Evolutionary conservation across 2,113 vertebrate genomes (phyloP), one percentile per base, ranked within the genome.

Genomic region (Cyprinodon variegatus): DNA sequence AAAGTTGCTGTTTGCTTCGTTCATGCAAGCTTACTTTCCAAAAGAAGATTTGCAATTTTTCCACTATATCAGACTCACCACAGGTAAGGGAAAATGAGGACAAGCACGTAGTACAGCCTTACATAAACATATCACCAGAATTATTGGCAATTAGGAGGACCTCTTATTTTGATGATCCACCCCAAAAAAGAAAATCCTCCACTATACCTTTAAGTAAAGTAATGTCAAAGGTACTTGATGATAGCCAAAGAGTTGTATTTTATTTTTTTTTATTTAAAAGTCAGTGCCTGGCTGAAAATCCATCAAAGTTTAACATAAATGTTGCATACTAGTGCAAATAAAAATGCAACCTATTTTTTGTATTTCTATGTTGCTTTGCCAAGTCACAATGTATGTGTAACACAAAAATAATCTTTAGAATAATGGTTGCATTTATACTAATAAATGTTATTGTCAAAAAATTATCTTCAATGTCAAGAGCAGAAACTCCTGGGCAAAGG

Each of bases 171-270:
- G 29, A 29, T 29, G 29, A 29, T 29, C 29, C 29, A 29, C 29
- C 29, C 29, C 29, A 29, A 29, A 29, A 29, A 29, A 29, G 29
- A 29, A 29, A 29, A 29, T 29, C 29, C 4, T 68, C 43, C 37
- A 63, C 41, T 74, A 59, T 43, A 3, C 50, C 40, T 38, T 70
- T 38, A 62, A 79, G 37, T 41, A 84, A 14, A n/a, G 50, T 20
- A 57, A 70, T 53, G 45, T 38, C 68, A 74, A 66, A 50, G 36
- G 4, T 36, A 20, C 22, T 66, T 60, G 10, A 4, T 4, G 14
- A 17, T 14, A 63, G 29, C 57, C 4, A 37, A 37, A 64, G 38
- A 43, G 65, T 11, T 81, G 50, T 43, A 22, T 29, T 29, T 29
- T 29, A 29, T 29, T 22, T 77, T 22, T 61, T 22, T 61, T 29